phyloP scores from a whole-genome alignment of 2,797 vertebrate genomes.

The Peromyscus attwateri region DNA sequence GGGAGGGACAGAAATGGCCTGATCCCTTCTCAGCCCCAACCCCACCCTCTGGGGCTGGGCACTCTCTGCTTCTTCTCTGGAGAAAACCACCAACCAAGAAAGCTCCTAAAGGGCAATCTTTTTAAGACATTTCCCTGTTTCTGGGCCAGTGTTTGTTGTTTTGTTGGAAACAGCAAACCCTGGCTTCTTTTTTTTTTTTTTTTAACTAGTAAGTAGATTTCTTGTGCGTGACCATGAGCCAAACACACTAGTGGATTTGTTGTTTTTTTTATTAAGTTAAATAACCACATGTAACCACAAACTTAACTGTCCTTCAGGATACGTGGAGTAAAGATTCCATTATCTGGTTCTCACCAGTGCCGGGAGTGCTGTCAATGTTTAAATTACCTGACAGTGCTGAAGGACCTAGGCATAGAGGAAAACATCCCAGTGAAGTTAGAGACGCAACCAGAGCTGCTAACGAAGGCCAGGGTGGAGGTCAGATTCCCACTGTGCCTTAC shows the following conservation, averaged over 20 bases:
- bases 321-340: neutral
- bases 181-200: neutral
- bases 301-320: neutral
- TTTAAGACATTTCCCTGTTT: neutral
- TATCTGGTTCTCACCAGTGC: neutral
- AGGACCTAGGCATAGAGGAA: neutral
- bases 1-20: neutral
- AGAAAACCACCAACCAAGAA: neutral
- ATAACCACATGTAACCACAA: neutral
- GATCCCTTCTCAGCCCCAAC: neutral
- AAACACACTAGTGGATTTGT: neutral
- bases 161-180: neutral
- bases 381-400: neutral
- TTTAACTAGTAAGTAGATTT: neutral
- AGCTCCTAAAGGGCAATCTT: neutral
- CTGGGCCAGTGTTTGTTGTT: conserved; percentile 9
- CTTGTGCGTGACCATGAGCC: neutral
- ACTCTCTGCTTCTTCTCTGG: neutral
- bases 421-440: neutral
- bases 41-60: neutral
- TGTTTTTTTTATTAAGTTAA: neutral
- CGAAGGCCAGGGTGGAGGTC: neutral
- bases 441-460: neutral
- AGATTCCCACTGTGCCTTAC: neutral
- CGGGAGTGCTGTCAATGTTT: neutral